Conservation (phyloP, 2,888 invertebrate species). For the Eupithecia insigniata region DNA sequence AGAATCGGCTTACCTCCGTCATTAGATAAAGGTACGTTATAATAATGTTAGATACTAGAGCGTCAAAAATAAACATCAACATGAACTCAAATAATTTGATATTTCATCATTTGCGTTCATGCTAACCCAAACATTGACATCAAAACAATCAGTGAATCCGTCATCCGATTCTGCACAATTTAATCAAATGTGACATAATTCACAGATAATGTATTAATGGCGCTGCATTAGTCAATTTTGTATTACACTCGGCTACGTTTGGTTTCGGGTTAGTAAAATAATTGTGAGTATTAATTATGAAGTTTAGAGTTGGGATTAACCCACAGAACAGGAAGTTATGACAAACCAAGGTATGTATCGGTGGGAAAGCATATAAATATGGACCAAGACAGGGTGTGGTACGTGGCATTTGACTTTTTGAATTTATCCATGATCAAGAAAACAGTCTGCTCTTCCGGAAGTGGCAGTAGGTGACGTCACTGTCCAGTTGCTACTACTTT, state of each 20-base stretch:
- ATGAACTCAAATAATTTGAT: no score
- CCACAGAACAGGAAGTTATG: background rate
- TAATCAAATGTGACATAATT: slow-evolving; percentile 11
- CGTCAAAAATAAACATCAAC: background rate
- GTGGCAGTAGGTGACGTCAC: no score
- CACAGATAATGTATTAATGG: slow-evolving; percentile 8
- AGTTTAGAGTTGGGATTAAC: background rate
- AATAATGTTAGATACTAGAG: background rate
- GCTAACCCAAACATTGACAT: background rate
- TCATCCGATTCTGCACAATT: background rate
- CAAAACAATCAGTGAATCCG: slow-evolving; percentile 7
- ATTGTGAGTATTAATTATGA: background rate
- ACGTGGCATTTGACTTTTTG: background rate
- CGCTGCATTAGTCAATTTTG: background rate
- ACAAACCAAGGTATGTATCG: background rate
- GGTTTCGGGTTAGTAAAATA: slow-evolving; percentile 5
- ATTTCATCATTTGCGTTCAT: no score
- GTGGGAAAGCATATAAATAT: background rate
- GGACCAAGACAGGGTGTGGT: background rate
- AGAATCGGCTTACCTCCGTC: no score
- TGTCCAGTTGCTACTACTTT: no score
- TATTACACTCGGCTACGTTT: background rate
- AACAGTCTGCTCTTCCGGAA: no score
- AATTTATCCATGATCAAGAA: no score
- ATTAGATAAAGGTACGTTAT: background rate